Evolutionary conservation across 2,797 vertebrate genomes (phyloP).

Genomic region (Heliangelus exortis): DNA sequence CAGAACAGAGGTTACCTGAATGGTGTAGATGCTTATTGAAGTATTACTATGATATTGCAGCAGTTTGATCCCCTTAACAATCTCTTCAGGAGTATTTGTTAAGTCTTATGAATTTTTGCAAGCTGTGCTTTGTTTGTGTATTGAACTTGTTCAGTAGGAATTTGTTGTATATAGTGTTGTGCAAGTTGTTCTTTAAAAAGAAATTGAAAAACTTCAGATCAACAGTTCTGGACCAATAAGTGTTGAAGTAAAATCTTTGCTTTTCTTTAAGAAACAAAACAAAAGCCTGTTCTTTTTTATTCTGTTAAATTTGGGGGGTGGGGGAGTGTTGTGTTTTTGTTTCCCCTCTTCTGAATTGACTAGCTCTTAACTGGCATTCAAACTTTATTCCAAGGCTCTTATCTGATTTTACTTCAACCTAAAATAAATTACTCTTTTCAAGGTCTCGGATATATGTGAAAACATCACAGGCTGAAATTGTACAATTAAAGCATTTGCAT

Average conservation of each 20-base stretch:
- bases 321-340: neutral
- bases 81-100: constrained; percentile 22
- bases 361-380: neutral
- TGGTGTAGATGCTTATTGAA: constrained; percentile 11
- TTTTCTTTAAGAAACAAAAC: neutral
- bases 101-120: constrained; percentile 14
- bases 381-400: neutral
- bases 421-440: neutral
- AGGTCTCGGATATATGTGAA: neutral
- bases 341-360: neutral
- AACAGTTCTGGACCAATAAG: neutral
- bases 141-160: constrained; percentile 27
- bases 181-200: neutral
- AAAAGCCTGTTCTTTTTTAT: neutral
- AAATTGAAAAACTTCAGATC: neutral
- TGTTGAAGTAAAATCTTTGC: constrained; percentile 21
- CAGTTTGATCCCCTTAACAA: neutral
- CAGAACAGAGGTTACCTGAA: neutral
- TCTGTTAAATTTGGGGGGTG: neutral
- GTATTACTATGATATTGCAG: neutral
- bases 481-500: neutral
- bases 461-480: neutral
- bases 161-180: constrained; percentile 45
- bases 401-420: neutral
- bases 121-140: constrained; percentile 30